Evolutionary conservation across 2,888 invertebrate genomes (phyloP).

Genomic region (Rhingia campestris): DNA sequence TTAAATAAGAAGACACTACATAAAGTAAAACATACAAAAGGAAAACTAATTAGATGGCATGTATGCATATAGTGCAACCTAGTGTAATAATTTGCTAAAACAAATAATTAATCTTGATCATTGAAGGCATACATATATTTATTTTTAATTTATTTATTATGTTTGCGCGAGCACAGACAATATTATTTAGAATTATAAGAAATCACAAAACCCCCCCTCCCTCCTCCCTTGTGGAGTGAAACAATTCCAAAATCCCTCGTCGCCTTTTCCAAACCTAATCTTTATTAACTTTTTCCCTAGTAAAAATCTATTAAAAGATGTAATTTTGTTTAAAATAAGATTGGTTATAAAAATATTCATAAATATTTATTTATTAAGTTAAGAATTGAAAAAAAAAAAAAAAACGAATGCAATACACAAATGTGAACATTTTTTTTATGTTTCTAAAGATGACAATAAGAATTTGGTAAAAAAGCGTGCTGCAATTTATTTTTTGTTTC

Average conservation of each 20-base stretch:
- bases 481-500: slow-evolving; percentile 4
- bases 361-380: slow-evolving; percentile 39
- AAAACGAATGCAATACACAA: slow-evolving; percentile 5
- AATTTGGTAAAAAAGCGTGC: slow-evolving; percentile 15
- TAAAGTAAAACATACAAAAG: neutral
- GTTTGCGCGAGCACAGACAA: slow-evolving; percentile 14
- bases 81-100: slow-evolving; percentile 12
- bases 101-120: neutral
- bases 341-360: slow-evolving; percentile 22
- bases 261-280: slow-evolving; percentile 6
- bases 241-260: neutral
- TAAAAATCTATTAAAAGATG: slow-evolving; percentile 61
- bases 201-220: too few species aligned
- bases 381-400: neutral
- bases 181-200: slow-evolving; percentile 35
- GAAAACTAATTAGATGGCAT: slow-evolving; percentile 3
- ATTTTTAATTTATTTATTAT: slow-evolving; percentile 50
- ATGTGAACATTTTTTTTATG: slow-evolving; percentile 38
- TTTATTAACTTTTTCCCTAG: slow-evolving; percentile 43
- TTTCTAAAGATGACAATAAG: slow-evolving; percentile 55
- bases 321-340: neutral
- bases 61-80: neutral
- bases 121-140: slow-evolving; percentile 10
- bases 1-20: slow-evolving; percentile 18
- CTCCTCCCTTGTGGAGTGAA: too few species aligned